These are phyloP conservation scores for Neoascia interrupta DNA, from an alignment of 2,888 invertebrate species.

Conservation along the genomic window DNA sequence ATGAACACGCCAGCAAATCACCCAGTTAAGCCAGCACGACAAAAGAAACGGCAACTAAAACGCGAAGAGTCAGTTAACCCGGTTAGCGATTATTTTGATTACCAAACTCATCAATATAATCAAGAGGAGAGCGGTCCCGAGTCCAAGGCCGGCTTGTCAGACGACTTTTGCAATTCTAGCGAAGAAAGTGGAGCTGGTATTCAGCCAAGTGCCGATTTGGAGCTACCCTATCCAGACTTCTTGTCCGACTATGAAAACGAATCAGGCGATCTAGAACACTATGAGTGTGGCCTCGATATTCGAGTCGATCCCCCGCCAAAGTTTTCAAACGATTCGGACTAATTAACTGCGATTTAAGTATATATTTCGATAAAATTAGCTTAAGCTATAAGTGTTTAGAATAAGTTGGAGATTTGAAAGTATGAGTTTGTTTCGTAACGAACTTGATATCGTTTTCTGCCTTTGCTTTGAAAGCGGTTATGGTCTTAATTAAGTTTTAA, in stretches of 20 bases:
- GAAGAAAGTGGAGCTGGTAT: constrained; percentile 74
- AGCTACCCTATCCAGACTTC: constrained; percentile 80
- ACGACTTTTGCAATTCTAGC: constrained; percentile 79
- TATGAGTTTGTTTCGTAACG: too few relatives aligned
- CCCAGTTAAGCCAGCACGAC: constrained; percentile 80
- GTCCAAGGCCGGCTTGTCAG: constrained; percentile 77
- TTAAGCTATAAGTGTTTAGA: constrained; percentile 1
- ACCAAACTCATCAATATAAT: constrained; percentile 74
- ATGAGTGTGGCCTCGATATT: constrained; percentile 88
- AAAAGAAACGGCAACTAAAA: constrained; percentile 78
- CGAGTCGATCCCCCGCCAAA: constrained; percentile 89
- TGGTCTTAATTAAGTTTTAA: too few relatives aligned
- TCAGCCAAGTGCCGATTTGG: constrained; percentile 79
- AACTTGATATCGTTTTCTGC: too few relatives aligned
- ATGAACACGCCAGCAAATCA: constrained; percentile 72
- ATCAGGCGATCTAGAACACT: constrained; percentile 83
- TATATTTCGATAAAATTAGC: background rate
- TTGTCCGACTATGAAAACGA: constrained; percentile 81
- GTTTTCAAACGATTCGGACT: constrained; percentile 87
- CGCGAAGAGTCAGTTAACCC: constrained; percentile 76
- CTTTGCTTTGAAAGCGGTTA: too few relatives aligned
- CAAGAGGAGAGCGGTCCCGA: constrained; percentile 78
- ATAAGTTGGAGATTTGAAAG: too few relatives aligned
- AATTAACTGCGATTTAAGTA: constrained; percentile 72
- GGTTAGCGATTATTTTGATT: constrained; percentile 57